Percentiles rank a stretch among this genome's conserved stretches.
Evolutionary conservation across 2,888 invertebrate genomes (phyloP).

Genomic region (Morinoia aosen): DNA sequence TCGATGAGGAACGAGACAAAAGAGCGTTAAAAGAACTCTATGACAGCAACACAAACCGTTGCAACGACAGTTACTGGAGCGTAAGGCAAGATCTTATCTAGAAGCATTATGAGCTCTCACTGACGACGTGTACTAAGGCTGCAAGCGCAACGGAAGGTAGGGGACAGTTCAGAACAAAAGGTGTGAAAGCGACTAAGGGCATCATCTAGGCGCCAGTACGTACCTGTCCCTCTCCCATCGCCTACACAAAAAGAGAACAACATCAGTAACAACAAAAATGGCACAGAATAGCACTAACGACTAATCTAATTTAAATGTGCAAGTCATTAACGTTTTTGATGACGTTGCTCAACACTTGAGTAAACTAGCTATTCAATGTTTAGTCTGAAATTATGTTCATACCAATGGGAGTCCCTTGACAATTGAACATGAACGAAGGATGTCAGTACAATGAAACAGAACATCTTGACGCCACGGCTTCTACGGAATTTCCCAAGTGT

Average conservation of each 20-base stretch:
- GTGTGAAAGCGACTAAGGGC: background rate
- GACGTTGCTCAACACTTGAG: background rate
- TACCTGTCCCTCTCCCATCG: conserved; percentile 68
- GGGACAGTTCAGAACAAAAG: background rate
- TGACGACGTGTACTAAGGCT: background rate
- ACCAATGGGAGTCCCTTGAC: background rate
- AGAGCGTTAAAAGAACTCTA: background rate
- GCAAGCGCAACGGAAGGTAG: background rate
- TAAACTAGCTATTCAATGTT: background rate
- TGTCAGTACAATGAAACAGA: background rate
- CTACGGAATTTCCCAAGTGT: background rate
- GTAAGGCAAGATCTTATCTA: background rate
- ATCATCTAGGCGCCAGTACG: conserved; percentile 55
- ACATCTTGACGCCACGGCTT: background rate
- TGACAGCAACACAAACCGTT: background rate
- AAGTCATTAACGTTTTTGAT: background rate
- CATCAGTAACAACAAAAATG: conserved; percentile 1
- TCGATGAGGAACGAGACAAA: background rate
- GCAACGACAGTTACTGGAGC: background rate
- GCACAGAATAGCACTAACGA: background rate
- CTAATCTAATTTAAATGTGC: background rate
- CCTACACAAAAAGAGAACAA: conserved; percentile 62
- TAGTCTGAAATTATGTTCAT: background rate
- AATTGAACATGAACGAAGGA: background rate
- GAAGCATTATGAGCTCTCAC: background rate